Conservation (phyloP, 2,797 vertebrate species). For the Chelon auratus region DNA sequence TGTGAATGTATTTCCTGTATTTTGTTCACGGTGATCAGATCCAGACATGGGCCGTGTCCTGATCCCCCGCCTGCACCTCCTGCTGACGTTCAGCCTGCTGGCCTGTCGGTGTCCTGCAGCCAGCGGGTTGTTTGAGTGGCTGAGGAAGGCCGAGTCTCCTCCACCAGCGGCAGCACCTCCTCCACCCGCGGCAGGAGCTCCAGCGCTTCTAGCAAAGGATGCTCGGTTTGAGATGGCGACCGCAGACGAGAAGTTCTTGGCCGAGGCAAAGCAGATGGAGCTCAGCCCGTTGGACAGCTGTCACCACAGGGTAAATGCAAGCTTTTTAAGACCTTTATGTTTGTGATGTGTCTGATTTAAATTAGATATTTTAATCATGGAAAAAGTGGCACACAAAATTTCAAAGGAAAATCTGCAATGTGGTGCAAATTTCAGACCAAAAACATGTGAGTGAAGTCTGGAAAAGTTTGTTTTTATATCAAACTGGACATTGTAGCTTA, state of each 20-base stretch:
- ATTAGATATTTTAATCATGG: no score
- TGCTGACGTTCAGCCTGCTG: conserved; percentile 64
- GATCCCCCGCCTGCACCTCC: conserved; percentile 11
- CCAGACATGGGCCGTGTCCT: conserved; percentile 61
- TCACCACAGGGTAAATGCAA: conserved; percentile 68
- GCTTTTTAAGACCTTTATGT: not conserved
- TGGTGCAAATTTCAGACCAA: not conserved
- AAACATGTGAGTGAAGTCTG: not conserved
- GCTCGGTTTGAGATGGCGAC: conserved; percentile 79
- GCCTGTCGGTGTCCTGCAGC: conserved; percentile 49
- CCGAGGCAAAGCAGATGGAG: conserved; percentile 75
- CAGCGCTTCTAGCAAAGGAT: conserved; percentile 52
- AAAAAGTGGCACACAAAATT: no score
- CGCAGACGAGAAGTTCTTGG: conserved; percentile 78
- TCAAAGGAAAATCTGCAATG: no score
- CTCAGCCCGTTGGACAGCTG: conserved; percentile 79
- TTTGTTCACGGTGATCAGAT: not conserved
- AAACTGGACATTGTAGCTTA: not conserved
- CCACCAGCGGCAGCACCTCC: conserved; percentile 32
- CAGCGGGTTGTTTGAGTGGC: conserved; percentile 83
- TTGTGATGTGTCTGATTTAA: no score
- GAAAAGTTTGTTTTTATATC: not conserved
- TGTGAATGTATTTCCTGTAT: not conserved
- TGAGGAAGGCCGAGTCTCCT: conserved; percentile 54
- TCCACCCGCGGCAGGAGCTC: conserved; percentile 22